A percentile compares a stretch with the other conserved stretches of the same genome.
Evolutionary conservation across 2,113 vertebrate genomes (phyloP).

Genomic region (Pheucticus melanocephalus): DNA sequence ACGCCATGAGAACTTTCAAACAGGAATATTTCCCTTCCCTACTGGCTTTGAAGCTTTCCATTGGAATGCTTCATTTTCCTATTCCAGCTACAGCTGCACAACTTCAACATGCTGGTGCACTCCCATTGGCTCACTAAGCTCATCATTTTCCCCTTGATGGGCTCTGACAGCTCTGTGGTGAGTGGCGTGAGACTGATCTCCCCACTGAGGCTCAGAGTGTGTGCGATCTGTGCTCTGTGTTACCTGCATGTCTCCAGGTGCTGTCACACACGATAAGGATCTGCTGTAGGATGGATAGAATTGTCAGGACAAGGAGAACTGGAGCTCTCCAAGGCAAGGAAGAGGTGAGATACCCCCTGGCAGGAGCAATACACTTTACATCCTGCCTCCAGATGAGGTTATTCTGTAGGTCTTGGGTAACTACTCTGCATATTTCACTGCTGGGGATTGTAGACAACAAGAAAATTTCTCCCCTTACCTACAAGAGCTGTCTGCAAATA

Average conservation of each 20-base stretch:
- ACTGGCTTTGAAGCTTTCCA: not conserved
- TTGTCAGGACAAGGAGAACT: accelerated
- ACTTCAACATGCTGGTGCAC: accelerated
- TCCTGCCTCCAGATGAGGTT: not conserved
- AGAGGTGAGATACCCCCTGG: not conserved
- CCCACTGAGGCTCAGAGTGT: accelerated
- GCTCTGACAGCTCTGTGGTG: not conserved
- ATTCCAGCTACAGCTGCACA: not conserved
- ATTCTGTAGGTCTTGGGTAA: not conserved
- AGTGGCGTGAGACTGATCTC: not conserved
- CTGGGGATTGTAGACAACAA: not conserved
- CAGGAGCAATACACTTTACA: not conserved
- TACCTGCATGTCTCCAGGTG: accelerated
- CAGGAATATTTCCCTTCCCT: not conserved
- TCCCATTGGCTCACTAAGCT: not conserved
- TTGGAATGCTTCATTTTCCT: not conserved
- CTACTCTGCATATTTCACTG: not conserved
- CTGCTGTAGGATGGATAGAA: accelerated
- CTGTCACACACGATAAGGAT: accelerated
- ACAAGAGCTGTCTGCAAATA: not conserved
- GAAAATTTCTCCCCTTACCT: not conserved
- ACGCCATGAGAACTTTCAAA: not conserved
- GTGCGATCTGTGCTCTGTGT: accelerated
- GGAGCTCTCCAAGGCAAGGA: not conserved
- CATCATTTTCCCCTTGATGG: not conserved